Evolutionary conservation across 2,888 invertebrate species (phyloP).

Genomic region (Brachynemurus nebulosus): DNA sequence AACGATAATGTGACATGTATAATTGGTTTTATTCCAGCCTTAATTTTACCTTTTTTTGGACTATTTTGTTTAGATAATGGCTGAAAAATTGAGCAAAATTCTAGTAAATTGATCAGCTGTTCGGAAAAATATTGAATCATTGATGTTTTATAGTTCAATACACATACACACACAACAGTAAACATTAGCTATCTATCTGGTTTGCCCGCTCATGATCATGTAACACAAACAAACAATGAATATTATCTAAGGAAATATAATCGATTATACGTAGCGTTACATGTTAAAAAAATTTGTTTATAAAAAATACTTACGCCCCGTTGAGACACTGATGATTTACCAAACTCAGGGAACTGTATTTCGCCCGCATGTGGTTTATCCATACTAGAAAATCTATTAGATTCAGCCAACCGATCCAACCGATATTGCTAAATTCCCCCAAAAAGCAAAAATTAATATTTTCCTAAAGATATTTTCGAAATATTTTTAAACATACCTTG

Average conservation of each 20-base stretch:
- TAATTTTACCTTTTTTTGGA: slow-evolving; percentile 33
- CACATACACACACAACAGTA: no score
- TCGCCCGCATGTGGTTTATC: slow-evolving; percentile 19
- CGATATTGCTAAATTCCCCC: not conserved
- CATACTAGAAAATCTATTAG: slow-evolving; percentile 1
- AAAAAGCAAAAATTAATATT: not conserved
- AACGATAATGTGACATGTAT: slow-evolving; percentile 58
- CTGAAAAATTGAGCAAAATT: slow-evolving; percentile 10
- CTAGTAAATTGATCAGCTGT: slow-evolving; percentile 7
- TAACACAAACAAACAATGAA: no score
- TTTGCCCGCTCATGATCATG: no score
- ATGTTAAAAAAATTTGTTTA: no score
- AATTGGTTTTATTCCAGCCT: slow-evolving; percentile 35
- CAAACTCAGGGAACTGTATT: slow-evolving; percentile 16
- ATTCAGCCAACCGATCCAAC: not conserved
- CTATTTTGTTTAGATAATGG: slow-evolving; percentile 29
- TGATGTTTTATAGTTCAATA: not conserved
- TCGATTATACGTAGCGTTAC: no score
- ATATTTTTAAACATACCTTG: slow-evolving; percentile 15
- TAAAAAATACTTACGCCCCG: slow-evolving; percentile 19
- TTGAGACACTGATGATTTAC: slow-evolving; percentile 26
- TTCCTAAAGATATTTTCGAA: not conserved
- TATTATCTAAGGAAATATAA: no score
- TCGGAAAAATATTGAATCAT: slow-evolving; percentile 5
- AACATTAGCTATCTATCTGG: no score